Conservation (phyloP, 1,140 invertebrate genomes). For the Galleria mellonella region DNA sequence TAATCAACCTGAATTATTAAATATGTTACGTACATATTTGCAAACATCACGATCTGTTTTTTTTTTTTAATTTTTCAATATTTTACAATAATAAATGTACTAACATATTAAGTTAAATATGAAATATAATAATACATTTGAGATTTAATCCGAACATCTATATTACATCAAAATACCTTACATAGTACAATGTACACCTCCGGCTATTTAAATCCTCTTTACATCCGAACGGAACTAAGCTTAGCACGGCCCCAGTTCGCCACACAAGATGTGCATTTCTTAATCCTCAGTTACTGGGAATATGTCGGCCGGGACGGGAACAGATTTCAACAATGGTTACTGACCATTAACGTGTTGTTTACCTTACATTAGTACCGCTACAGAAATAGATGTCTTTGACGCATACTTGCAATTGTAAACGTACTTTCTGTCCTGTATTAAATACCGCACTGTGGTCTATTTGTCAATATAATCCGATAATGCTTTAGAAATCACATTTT, state of each 20-base stretch:
- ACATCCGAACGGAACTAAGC: conserved; percentile 38
- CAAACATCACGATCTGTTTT: too few relatives aligned
- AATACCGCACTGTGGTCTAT: conserved; percentile 22
- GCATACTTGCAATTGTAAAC: conserved; percentile 30
- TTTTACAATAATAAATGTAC: too few relatives aligned
- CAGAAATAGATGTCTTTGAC: conserved; percentile 50
- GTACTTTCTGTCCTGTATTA: conserved; percentile 24
- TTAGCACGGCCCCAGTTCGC: conserved; percentile 22
- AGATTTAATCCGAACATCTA: too few relatives aligned
- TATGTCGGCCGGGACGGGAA: conserved; percentile 2
- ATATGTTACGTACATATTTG: too few relatives aligned
- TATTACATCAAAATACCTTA: too few relatives aligned
- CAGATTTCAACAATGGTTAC: conserved; percentile 37
- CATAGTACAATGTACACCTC: background rate
- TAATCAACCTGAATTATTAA: too few relatives aligned
- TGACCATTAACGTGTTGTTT: conserved; percentile 54
- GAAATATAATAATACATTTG: too few relatives aligned
- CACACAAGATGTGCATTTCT: conserved; percentile 39
- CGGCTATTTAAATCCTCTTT: conserved; percentile 9
- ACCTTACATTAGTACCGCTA: conserved; percentile 47
- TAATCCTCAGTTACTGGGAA: conserved; percentile 48
- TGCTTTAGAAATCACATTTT: conserved; percentile 9
- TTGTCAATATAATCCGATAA: conserved; percentile 34
- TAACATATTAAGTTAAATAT: too few relatives aligned
- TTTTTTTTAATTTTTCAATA: too few relatives aligned